These are phyloP conservation scores for Peromyscus melanophrys DNA, from an alignment of 2,797 vertebrate genomes.

Conservation along the genomic window DNA sequence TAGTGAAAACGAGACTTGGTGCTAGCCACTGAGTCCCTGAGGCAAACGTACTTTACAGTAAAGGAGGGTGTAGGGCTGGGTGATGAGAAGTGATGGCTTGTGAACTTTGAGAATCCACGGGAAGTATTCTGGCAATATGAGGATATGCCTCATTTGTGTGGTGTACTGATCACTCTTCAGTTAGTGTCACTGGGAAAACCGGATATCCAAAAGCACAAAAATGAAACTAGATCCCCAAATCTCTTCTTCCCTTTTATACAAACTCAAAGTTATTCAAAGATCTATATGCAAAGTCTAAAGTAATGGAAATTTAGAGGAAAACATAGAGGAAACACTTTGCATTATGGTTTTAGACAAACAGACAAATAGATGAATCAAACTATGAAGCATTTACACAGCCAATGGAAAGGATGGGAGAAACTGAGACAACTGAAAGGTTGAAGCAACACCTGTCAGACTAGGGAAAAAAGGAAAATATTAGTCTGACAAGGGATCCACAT, in stretches of 20 bases:
- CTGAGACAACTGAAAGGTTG: accelerated
- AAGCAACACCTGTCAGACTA: too few species aligned
- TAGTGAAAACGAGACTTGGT: slow-evolving; percentile 10
- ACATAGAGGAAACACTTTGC: background rate
- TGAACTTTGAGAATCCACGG: background rate
- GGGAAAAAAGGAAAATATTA: background rate
- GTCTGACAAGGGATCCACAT: too few species aligned
- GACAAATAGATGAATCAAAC: background rate
- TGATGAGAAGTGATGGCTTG: slow-evolving; percentile 6
- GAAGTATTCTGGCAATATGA: background rate
- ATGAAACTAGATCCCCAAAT: background rate
- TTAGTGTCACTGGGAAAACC: background rate
- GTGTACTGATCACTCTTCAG: background rate
- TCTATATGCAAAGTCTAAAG: background rate
- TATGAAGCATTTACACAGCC: background rate
- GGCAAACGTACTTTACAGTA: background rate
- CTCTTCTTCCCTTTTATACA: background rate
- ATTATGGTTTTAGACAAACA: background rate
- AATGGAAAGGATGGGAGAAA: background rate
- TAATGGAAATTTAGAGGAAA: background rate
- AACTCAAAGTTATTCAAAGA: background rate
- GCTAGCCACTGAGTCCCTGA: background rate
- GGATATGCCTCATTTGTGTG: background rate
- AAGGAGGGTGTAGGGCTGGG: background rate
- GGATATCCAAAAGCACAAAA: background rate